A percentile compares a stretch with the other conserved stretches of the same genome.
Conservation (phyloP, 2,113 vertebrate species). For the Alligator sinensis region DNA sequence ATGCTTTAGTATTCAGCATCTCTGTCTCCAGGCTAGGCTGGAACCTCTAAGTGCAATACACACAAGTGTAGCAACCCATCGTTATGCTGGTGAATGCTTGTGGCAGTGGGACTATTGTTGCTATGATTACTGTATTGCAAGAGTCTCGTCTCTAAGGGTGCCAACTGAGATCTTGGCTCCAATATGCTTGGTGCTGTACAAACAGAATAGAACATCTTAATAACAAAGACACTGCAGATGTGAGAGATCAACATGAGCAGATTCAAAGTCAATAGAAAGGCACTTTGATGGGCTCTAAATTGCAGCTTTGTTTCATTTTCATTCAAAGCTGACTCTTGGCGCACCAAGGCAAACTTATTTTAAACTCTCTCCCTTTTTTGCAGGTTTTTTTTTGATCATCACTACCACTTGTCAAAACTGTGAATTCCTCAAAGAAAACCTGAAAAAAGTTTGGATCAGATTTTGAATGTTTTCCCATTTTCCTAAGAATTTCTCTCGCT, state of each 20-base stretch:
- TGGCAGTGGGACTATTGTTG: background rate
- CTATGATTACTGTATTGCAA: background rate
- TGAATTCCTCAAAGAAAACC: too few relatives aligned
- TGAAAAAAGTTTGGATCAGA: background rate
- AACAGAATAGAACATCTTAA: background rate
- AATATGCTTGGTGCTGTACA: background rate
- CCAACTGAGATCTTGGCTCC: constrained; percentile 5
- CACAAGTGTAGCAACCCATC: background rate
- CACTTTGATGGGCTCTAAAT: constrained; percentile 5
- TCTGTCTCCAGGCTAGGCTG: background rate
- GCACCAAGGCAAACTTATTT: background rate
- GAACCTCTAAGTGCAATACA: background rate
- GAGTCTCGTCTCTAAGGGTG: background rate
- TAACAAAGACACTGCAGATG: too few relatives aligned
- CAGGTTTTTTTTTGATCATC: background rate
- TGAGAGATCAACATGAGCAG: too few relatives aligned
- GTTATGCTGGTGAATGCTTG: background rate
- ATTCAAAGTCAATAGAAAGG: constrained; percentile 18
- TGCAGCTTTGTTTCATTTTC: too few relatives aligned
- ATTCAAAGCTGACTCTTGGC: background rate
- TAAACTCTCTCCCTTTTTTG: background rate
- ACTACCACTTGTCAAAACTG: background rate
- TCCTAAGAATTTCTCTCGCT: background rate
- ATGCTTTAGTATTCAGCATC: background rate
- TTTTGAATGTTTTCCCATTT: background rate